Evolutionary conservation across 2,113 vertebrate species (phyloP), one percentile per base, ranked within the genome.

Genomic region (Hydropotes inermis): DNA sequence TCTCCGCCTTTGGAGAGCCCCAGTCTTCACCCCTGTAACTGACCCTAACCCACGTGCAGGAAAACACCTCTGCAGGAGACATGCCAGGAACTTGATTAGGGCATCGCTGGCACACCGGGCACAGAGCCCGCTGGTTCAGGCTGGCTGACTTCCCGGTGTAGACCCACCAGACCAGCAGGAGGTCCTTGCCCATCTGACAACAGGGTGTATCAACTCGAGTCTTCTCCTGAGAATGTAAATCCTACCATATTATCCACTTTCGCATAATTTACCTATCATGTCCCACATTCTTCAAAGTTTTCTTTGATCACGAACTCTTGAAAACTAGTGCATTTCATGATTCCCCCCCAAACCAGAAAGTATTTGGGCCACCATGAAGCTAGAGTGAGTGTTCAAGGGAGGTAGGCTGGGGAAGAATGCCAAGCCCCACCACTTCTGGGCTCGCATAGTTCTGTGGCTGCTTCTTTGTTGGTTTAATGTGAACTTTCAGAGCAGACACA

Each of bases 21-120:
- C 78, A 8, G 27, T 8, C 79, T 58, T 83, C 12, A 52, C 9
- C 30, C 81, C 78, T 89, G 76, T 33, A 55, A 91, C 6, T 14
- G 39, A 55, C 36, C 54, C 19, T 30, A 13, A 43, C 9, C 21
- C 17, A 45, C 0, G 6, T 9, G 6, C 4, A 76, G 47, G 55
- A 3, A 61, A 89, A 47, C 11, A 15, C 60, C 76, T 7, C 8
- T 4, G n/a, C 10, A 19, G 50, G 5, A 30, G 45, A 28, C 1
- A 0, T 4, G 7, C 6, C 39, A 17, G 64, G 47, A 45, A 55
- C n/a, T 58, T 3, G 1, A 2, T 14, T 0, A 55, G 43, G 39
- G 70, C 19, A 52, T 39, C 33, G 15, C 58, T 70, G 25, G 28
- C 87, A 43, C 10, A 0, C 1, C 3, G 28, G 36, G 55, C 23